Evolutionary conservation across 1,140 invertebrate species (phyloP).

Genomic region (Heliconius himera): DNA sequence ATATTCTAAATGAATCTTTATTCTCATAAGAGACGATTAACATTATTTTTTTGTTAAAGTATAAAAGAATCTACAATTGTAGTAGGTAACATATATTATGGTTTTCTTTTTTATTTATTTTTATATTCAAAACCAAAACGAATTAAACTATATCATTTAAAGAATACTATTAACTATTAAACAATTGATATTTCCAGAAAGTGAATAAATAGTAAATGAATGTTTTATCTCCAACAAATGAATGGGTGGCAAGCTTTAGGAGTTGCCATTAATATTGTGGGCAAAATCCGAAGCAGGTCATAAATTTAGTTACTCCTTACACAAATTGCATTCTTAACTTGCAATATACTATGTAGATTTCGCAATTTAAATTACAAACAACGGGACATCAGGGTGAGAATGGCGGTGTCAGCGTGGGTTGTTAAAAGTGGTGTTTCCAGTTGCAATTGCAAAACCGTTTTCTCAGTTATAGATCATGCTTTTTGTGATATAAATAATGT

Average conservation of each 20-base stretch:
- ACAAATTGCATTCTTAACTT: constrained; percentile 73
- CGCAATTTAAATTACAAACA: constrained; percentile 72
- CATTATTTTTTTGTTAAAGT: too few species aligned
- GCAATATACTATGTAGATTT: constrained; percentile 72
- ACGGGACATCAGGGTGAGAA: constrained; percentile 49
- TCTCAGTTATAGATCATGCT: constrained; percentile 1
- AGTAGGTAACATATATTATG: too few species aligned
- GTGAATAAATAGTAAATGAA: constrained; percentile 32
- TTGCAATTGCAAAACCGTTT: constrained; percentile 27
- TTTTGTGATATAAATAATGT: background rate
- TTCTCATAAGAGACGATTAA: too few species aligned
- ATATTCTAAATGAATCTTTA: too few species aligned
- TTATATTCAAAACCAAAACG: too few species aligned
- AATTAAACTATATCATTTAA: background rate
- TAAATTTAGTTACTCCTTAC: constrained; percentile 53
- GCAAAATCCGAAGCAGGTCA: constrained; percentile 47
- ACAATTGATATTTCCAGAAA: constrained; percentile 12
- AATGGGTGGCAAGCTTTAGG: constrained; percentile 37
- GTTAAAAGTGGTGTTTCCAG: constrained; percentile 56
- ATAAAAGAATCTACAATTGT: too few species aligned
- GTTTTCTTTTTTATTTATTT: too few species aligned
- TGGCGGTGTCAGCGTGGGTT: constrained; percentile 44
- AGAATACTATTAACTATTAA: background rate
- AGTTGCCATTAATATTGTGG: constrained; percentile 45
- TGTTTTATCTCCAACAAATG: constrained; percentile 36